Evolutionary conservation across 2,888 invertebrate species (phyloP), one percentile per base, ranked within the genome.

Genomic region (Atrina japonica): DNA sequence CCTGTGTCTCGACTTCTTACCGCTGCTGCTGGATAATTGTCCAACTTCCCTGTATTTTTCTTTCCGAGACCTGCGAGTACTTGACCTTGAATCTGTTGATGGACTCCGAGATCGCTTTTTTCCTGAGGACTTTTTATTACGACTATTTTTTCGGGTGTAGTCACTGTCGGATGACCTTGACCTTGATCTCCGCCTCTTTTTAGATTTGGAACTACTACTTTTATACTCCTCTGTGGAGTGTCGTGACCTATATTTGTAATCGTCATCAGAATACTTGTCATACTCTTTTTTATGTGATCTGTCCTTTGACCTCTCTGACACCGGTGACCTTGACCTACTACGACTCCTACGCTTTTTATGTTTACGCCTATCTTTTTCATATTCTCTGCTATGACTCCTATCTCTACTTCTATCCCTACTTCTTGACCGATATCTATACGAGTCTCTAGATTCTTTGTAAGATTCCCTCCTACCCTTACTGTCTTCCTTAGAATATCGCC

Each of bases 1-100:
- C 85, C 85, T 86, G 84, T 80, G 86, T 86, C 87, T 86, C 74
- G 88, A 85, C 85, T 84, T 88, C 89, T 89, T 89, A 89, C 89
- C 89, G 81, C 83, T 82, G 81, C 83, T 82, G 71, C 85, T 83
- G 60, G 84, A 80, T 70, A 76, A 70, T 70, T 79, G 74, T 61
- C 80, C 81, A 69, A 78, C 77, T 68, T 81, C 76, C 25, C 67
- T 43, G 56, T 67, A 41, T 27, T 59, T 67, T 11, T 50, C 63
- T 35, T 60, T 70, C 30, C 65, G 56, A n/a, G 30, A 60, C 50
- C 58, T 73, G 43, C 47, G 30, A 45, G 65, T 73, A 35, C 68
- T 70, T 27, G 72, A 69, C 59, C 60, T 63, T 11, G 64, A 65
- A n/a, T 76, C 66, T 23, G 60, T 65, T 41, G 69, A 70, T 21